Conservation (phyloP, 2,113 vertebrate genomes). For the Cololabis saira region DNA sequence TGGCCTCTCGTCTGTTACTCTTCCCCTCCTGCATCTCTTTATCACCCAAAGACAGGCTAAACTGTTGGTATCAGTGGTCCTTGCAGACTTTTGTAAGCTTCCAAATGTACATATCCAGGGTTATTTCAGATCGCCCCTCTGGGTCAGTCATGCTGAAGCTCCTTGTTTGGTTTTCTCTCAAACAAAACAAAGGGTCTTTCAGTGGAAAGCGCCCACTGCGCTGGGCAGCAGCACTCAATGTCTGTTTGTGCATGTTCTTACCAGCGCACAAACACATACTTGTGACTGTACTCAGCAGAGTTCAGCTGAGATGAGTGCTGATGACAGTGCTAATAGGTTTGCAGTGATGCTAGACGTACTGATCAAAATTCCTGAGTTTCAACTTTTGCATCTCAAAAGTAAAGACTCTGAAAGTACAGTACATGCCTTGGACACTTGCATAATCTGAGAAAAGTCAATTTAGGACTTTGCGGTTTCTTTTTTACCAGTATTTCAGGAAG, state of each 20-base stretch:
- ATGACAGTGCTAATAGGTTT: constrained; percentile 10
- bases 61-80: constrained; percentile 32
- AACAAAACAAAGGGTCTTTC: constrained; percentile 70
- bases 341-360: background rate
- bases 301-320: constrained; percentile 20
- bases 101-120: constrained; percentile 19
- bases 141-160: constrained; percentile 68
- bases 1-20: no score
- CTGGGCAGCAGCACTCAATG: constrained; percentile 55
- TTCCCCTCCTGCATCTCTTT: constrained; percentile 3
- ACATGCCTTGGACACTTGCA: no score
- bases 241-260: constrained; percentile 42
- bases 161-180: constrained; percentile 47
- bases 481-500: no score
- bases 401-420: background rate
- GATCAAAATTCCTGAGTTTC: background rate
- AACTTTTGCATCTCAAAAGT: background rate
- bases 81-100: constrained; percentile 40
- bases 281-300: constrained; percentile 56
- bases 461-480: no score
- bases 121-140: constrained; percentile 60
- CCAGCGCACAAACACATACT: constrained; percentile 59
- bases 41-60: constrained; percentile 8
- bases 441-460: no score
- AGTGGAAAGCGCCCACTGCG: constrained; percentile 59